phyloP scores from a whole-genome alignment of 2,797 vertebrate species.

The Lepilemur septentrionalis region DNA sequence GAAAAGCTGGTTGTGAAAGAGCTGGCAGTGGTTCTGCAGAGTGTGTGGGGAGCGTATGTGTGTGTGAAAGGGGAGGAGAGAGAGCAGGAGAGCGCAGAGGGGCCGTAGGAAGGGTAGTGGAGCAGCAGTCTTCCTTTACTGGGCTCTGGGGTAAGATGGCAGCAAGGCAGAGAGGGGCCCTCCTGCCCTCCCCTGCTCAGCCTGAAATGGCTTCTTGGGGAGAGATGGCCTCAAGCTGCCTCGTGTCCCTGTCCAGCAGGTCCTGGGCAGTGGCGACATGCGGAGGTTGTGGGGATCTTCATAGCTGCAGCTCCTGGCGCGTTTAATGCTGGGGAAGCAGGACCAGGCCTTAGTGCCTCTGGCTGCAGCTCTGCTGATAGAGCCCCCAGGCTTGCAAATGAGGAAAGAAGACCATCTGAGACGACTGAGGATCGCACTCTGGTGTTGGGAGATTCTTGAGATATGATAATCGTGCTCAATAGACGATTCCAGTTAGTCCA shows the following conservation, averaged over 20 bases:
- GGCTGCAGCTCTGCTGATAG: too few species aligned
- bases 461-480: not conserved
- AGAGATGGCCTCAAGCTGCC: not conserved
- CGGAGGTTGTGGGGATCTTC: not conserved
- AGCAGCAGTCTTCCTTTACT: not conserved
- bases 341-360: not conserved
- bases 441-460: not conserved
- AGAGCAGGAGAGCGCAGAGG: not conserved
- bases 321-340: not conserved
- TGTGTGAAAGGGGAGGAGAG: slow-evolving; percentile 70
- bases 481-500: not conserved
- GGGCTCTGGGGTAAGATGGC: not conserved
- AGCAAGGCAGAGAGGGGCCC: not conserved
- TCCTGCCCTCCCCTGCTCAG: not conserved
- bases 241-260: not conserved
- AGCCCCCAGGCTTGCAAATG: not conserved
- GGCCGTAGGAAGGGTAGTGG: not conserved
- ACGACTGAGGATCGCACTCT: not conserved
- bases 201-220: not conserved
- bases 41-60: not conserved
- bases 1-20: slow-evolving; percentile 67
- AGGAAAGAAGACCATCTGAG: not conserved
- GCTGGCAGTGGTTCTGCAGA: slow-evolving; percentile 3
- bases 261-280: rapidly evolving
- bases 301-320: not conserved